Percentiles rank a stretch among this genome's conserved stretches.
phyloP scores from a whole-genome alignment of 2,113 vertebrate genomes.

The Epinephelus cyanopodus region DNA sequence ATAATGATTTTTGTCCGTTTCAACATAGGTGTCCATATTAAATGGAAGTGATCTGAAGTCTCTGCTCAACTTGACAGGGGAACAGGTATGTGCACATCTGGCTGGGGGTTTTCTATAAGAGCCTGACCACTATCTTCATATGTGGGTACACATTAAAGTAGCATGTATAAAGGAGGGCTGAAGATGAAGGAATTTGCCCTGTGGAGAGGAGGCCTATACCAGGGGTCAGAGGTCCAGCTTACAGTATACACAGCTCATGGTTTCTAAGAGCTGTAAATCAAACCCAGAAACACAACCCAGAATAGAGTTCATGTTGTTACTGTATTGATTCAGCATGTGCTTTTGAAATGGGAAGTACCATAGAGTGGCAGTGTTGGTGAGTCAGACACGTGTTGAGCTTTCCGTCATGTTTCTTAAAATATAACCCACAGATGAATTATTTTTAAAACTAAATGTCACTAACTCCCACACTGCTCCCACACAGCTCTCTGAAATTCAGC shows the following conservation, averaged over 20 bases:
- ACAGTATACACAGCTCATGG: constrained; percentile 41
- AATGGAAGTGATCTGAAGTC: constrained; percentile 87
- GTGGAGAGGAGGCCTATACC: constrained; percentile 32
- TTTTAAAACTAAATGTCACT: constrained; percentile 5
- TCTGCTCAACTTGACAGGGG: constrained; percentile 90
- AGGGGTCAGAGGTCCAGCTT: constrained; percentile 56
- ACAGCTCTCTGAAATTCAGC: background rate
- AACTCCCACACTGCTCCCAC: background rate
- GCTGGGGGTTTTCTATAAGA: constrained; percentile 10
- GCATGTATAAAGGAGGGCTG: constrained; percentile 30
- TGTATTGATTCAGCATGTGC: constrained; percentile 29
- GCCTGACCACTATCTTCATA: constrained; percentile 17
- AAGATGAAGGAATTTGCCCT: constrained; percentile 63
- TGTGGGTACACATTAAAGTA: constrained; percentile 43
- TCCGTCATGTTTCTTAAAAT: constrained; percentile 8
- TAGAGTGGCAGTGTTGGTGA: background rate
- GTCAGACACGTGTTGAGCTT: background rate
- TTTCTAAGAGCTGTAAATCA: constrained; percentile 48
- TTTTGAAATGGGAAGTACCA: background rate
- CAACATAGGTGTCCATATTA: constrained; percentile 89
- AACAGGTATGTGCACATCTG: constrained; percentile 87
- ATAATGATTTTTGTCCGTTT: constrained; percentile 2
- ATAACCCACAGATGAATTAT: background rate
- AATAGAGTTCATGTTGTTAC: constrained; percentile 3
- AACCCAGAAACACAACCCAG: constrained; percentile 35